These are phyloP conservation scores for Origma solitaria DNA, from an alignment of 2,113 vertebrate species.

Conservation along the genomic window DNA sequence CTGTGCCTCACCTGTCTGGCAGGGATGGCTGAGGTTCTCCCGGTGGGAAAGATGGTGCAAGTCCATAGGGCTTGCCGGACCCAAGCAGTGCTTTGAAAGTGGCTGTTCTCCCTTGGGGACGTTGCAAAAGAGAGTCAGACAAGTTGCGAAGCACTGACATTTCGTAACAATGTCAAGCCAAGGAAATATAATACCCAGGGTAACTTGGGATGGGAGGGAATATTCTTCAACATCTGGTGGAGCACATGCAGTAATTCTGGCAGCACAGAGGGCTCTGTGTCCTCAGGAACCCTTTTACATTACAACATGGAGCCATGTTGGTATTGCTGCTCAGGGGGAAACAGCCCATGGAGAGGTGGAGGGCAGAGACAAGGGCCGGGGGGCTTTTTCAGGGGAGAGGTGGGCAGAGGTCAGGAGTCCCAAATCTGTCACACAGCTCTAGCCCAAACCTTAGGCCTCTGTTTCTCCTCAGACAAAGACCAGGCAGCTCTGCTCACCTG, in stretches of 20 bases:
- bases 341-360: not conserved
- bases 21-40: not conserved
- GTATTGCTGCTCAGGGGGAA: not conserved
- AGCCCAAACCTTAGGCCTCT: not conserved
- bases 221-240: slow-evolving; percentile 30
- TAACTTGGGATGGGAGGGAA: not conserved
- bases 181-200: slow-evolving; percentile 14
- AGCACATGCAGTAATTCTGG: not conserved
- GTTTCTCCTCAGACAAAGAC: not conserved
- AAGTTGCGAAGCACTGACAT: not conserved
- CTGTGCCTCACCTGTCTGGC: not conserved
- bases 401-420: not conserved
- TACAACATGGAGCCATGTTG: not conserved
- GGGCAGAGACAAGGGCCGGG: not conserved
- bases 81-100: not conserved
- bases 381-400: not conserved
- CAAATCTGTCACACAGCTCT: not conserved
- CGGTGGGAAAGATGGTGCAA: not conserved
- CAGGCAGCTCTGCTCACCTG: not conserved
- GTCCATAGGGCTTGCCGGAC: accelerated
- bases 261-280: not conserved
- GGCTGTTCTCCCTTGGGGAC: not conserved
- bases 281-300: slow-evolving; percentile 19
- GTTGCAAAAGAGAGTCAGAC: slow-evolving; percentile 29
- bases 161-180: slow-evolving; percentile 43